phyloP scores from a whole-genome alignment of 2,797 vertebrate species.

The Tamandua tetradactyla region DNA sequence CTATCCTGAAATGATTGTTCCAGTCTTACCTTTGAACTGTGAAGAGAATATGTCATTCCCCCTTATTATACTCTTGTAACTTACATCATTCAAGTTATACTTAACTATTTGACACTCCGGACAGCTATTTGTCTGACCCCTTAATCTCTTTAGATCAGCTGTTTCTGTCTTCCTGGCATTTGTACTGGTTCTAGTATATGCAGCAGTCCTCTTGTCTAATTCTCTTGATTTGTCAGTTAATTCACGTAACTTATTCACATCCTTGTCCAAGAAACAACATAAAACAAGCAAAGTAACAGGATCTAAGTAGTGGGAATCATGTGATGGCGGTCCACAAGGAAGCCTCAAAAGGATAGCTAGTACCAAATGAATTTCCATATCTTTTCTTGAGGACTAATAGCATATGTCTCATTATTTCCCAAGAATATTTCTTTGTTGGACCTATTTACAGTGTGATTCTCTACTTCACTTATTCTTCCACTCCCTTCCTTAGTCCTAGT shows the following conservation, averaged over 20 bases:
- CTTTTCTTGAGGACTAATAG: not conserved
- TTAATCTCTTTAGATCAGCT: not conserved
- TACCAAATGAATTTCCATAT: not conserved
- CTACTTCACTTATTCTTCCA: not conserved
- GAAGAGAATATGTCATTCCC: not conserved
- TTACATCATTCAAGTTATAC: not conserved
- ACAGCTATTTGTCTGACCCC: not conserved
- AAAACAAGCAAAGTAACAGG: not conserved
- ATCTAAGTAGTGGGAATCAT: not conserved
- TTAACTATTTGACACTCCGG: not conserved
- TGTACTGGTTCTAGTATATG: not conserved
- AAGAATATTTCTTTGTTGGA: not conserved
- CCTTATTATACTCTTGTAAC: not conserved
- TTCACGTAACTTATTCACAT: not conserved
- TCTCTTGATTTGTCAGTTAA: not conserved
- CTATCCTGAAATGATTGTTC: slow-evolving; percentile 30
- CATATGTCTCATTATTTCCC: not conserved
- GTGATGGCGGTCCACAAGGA: not conserved
- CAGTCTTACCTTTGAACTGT: not conserved
- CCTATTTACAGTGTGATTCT: not conserved
- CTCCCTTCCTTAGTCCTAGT: not conserved
- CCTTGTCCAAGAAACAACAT: slow-evolving; percentile 35
- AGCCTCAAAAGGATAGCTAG: not conserved
- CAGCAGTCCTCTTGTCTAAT: not conserved
- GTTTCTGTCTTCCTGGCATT: not conserved